Percentiles rank a stretch among this genome's conserved stretches.
Evolutionary conservation across 2,797 vertebrate genomes (phyloP).

Genomic region (Syndactyla subalaris): DNA sequence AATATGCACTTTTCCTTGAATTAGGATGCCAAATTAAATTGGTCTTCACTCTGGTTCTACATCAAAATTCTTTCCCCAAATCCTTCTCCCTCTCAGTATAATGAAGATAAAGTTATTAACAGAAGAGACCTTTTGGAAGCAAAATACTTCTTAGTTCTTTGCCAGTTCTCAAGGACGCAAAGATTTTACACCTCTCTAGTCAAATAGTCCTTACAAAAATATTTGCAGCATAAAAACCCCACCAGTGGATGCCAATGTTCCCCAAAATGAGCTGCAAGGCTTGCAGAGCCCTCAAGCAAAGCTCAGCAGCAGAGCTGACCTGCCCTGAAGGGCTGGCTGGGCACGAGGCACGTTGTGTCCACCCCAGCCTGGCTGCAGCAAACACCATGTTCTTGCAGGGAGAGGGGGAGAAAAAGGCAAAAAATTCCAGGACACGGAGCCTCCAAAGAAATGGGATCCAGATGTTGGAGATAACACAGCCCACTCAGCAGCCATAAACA

Average conservation of each 20-base stretch:
- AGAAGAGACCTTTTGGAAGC: not conserved
- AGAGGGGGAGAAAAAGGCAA: not conserved
- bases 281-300: not conserved
- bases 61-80: not conserved
- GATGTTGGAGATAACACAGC: slow-evolving; percentile 78
- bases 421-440: slow-evolving; percentile 77
- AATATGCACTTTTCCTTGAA: not conserved
- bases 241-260: not conserved
- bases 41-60: not conserved
- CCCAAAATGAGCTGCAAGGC: not conserved
- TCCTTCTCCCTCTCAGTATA: not conserved
- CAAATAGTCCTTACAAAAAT: not conserved
- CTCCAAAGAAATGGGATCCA: slow-evolving; percentile 81
- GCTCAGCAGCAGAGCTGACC: not conserved
- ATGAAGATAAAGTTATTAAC: not conserved
- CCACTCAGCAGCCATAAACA: slow-evolving; percentile 73
- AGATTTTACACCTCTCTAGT: not conserved
- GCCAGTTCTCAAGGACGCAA: not conserved
- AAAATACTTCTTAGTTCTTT: not conserved
- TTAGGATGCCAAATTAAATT: not conserved
- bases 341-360: slow-evolving; percentile 50
- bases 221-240: not conserved
- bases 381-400: slow-evolving; percentile 55
- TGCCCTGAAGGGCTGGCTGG: slow-evolving; percentile 39
- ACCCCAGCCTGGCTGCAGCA: slow-evolving; percentile 46